These are phyloP conservation scores for Mythimna loreyi DNA, from an alignment of 2,888 invertebrate species.

Conservation along the genomic window DNA sequence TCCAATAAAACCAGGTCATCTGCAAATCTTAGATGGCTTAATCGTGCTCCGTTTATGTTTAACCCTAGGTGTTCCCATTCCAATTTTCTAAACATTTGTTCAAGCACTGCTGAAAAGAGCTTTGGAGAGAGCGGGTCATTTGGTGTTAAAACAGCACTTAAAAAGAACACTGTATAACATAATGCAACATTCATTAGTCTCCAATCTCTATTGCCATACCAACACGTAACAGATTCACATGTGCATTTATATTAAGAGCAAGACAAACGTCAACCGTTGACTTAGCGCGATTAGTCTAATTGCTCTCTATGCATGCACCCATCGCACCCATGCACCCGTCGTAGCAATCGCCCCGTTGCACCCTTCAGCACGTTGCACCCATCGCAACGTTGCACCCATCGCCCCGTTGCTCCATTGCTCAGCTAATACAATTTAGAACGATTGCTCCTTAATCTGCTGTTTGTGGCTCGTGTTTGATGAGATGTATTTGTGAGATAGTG, in stretches of 20 bases:
- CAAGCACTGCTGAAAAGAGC: too few species aligned
- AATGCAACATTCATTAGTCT: not conserved
- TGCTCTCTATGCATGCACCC: slow-evolving; percentile 34
- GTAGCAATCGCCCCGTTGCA: slow-evolving; percentile 12
- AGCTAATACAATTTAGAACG: slow-evolving; percentile 47
- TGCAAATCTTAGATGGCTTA: too few species aligned
- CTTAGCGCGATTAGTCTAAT: slow-evolving; percentile 51
- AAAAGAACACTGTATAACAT: too few species aligned
- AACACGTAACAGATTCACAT: slow-evolving; percentile 35
- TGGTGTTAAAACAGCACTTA: too few species aligned
- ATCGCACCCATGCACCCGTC: slow-evolving; percentile 10
- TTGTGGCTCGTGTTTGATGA: slow-evolving; percentile 19
- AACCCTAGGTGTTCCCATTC: too few species aligned
- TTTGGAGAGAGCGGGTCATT: too few species aligned
- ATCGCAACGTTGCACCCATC: slow-evolving; percentile 14
- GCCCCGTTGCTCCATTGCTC: slow-evolving; percentile 17
- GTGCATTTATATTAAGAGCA: slow-evolving; percentile 50
- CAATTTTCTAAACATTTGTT: too few species aligned
- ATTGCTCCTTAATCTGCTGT: slow-evolving; percentile 44
- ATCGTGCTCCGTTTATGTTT: too few species aligned
- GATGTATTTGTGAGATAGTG: not conserved
- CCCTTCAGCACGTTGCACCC: slow-evolving; percentile 10
- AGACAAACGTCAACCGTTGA: slow-evolving; percentile 47
- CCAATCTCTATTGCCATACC: slow-evolving; percentile 21
- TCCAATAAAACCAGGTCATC: too few species aligned